phyloP scores from a whole-genome alignment of 1,140 invertebrate species.

The Nomia melanderi region DNA sequence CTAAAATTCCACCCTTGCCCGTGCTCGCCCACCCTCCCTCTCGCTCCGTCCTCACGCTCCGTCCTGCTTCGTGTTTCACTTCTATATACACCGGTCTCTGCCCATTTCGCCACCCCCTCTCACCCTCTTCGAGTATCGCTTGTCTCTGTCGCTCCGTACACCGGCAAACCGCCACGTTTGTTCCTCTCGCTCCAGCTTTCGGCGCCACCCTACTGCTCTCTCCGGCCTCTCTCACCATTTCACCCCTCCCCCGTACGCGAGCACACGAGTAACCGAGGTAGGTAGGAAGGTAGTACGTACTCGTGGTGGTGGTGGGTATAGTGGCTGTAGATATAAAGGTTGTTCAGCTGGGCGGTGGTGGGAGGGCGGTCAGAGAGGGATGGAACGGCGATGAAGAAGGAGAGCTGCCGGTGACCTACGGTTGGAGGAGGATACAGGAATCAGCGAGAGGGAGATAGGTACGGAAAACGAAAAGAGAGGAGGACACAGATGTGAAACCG shows the following conservation, averaged over 20 bases:
- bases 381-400: constrained; percentile 49
- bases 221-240: constrained; percentile 23
- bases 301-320: constrained; percentile 69
- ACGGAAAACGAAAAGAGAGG: constrained; percentile 38
- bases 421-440: constrained; percentile 44
- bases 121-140: constrained; percentile 16
- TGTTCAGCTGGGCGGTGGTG: constrained; percentile 63
- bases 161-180: constrained; percentile 37
- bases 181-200: constrained; percentile 39
- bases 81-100: constrained; percentile 25
- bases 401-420: constrained; percentile 31
- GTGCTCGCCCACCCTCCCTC: constrained; percentile 36
- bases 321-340: constrained; percentile 78
- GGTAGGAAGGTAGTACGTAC: constrained; percentile 57
- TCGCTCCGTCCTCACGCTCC: constrained; percentile 42
- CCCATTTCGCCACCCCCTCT: constrained; percentile 54
- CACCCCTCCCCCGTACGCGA: constrained; percentile 45
- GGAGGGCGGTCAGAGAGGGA: constrained; percentile 11
- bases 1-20: constrained; percentile 76
- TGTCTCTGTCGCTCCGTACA: constrained; percentile 37
- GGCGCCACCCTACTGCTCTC: constrained; percentile 36
- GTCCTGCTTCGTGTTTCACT: constrained; percentile 36
- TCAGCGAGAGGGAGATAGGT: constrained; percentile 37
- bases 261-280: constrained; percentile 68
- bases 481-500: constrained; percentile 44